These are phyloP conservation scores for Pandemis cinnamomeana DNA, from an alignment of 2,888 invertebrate genomes.

Conservation along the genomic window DNA sequence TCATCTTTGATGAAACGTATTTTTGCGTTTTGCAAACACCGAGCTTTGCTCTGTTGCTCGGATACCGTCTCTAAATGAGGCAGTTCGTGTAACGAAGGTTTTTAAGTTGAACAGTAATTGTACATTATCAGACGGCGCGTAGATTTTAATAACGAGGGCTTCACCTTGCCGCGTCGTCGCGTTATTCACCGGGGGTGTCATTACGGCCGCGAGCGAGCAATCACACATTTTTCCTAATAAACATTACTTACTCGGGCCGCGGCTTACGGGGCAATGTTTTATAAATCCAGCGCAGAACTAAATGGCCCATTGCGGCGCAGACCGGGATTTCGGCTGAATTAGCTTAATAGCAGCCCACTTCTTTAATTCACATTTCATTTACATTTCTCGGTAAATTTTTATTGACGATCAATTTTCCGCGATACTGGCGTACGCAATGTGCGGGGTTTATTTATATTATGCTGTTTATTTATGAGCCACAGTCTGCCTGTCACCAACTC, in stretches of 20 bases:
- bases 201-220: constrained; percentile 52
- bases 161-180: constrained; percentile 43
- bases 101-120: not conserved
- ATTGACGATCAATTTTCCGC: constrained; percentile 48
- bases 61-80: not conserved
- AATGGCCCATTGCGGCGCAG: constrained; percentile 75
- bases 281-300: constrained; percentile 71
- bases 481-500: not conserved
- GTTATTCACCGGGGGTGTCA: constrained; percentile 47
- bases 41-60: too few relatives aligned
- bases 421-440: constrained; percentile 42
- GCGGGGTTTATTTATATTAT: not conserved
- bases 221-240: constrained; percentile 78
- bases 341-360: constrained; percentile 73
- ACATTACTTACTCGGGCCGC: constrained; percentile 68
- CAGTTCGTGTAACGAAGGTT: not conserved
- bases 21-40: too few relatives aligned
- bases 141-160: constrained; percentile 26
- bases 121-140: not conserved
- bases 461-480: not conserved
- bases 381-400: constrained; percentile 57
- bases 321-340: constrained; percentile 75
- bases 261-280: constrained; percentile 73
- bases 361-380: constrained; percentile 71
- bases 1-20: too few relatives aligned